phyloP scores from a whole-genome alignment of 1,140 invertebrate species.

The Artemia franciscana region DNA sequence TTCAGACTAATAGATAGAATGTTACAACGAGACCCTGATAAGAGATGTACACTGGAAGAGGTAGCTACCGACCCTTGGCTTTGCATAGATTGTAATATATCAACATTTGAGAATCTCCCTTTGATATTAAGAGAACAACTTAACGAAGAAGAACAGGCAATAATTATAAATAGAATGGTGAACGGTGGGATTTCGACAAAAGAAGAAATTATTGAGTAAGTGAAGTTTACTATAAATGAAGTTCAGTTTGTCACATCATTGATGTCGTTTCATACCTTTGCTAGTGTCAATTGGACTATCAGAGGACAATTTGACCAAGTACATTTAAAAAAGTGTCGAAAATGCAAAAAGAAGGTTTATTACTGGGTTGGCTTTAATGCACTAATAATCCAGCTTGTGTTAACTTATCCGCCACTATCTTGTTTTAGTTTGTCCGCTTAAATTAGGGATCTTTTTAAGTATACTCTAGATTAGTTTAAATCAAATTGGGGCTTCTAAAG shows the following conservation, averaged over 20 bases:
- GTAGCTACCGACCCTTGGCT: conserved; percentile 74
- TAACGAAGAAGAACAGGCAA: conserved; percentile 70
- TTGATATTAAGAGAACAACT: conserved; percentile 58
- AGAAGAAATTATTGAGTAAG: conserved; percentile 72
- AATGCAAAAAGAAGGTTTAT: no score
- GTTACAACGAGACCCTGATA: conserved; percentile 75
- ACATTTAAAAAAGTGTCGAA: not conserved
- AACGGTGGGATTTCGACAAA: conserved; percentile 79
- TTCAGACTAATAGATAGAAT: conserved; percentile 64
- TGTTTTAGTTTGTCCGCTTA: no score
- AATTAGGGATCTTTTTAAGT: no score
- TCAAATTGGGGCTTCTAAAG: no score
- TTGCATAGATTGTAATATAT: conserved; percentile 14
- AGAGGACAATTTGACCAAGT: not conserved
- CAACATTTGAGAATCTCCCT: conserved; percentile 35
- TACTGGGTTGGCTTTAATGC: no score
- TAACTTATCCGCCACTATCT: no score
- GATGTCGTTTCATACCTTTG: no score
- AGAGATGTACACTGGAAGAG: conserved; percentile 61
- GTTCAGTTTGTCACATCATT: not conserved
- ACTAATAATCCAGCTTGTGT: no score
- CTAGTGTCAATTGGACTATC: not conserved
- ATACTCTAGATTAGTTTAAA: no score
- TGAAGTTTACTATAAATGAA: conserved; percentile 7
- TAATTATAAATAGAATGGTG: conserved; percentile 88